These are phyloP conservation scores for Junonia oenone DNA, from an alignment of 2,888 invertebrate genomes.

Conservation along the genomic window DNA sequence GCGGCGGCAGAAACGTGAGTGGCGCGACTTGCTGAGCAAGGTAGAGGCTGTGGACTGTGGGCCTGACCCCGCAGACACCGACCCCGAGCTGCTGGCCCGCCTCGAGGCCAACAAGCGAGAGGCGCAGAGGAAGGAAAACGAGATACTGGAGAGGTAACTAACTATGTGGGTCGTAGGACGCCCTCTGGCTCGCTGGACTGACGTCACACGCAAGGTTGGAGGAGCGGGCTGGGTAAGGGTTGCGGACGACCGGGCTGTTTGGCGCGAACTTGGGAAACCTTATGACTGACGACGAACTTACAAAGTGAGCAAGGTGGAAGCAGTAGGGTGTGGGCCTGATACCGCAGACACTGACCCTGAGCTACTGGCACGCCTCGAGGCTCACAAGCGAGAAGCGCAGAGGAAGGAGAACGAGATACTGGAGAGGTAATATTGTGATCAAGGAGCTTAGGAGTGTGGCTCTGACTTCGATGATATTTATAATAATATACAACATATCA, in stretches of 20 bases:
- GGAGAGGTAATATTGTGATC: conserved; percentile 47
- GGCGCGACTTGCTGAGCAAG: conserved; percentile 54
- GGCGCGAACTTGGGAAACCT: too few species aligned
- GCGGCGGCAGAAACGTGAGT: conserved; percentile 54
- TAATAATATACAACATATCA: too few species aligned
- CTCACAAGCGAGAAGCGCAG: conserved; percentile 55
- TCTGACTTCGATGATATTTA: too few species aligned
- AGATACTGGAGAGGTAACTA: conserved; percentile 44
- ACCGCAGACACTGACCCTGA: conserved; percentile 77
- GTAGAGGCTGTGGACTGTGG: conserved; percentile 37
- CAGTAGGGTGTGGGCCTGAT: conserved; percentile 49
- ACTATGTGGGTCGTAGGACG: too few species aligned
- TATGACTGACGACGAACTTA: too few species aligned
- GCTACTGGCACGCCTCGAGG: conserved; percentile 71
- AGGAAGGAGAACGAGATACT: conserved; percentile 47
- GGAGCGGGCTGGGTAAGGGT: too few species aligned
- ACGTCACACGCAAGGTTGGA: too few species aligned
- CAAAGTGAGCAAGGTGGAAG: conserved; percentile 45
- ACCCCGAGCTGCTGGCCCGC: conserved; percentile 69
- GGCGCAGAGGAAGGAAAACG: conserved; percentile 44
- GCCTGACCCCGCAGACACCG: conserved; percentile 79
- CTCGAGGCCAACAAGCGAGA: conserved; percentile 67
- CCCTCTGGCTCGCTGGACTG: too few species aligned
- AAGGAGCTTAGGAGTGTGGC: too few species aligned
- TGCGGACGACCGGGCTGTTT: too few species aligned